Conservation (phyloP, 1,140 invertebrate genomes). For the Cyphomyrmex costatus region DNA sequence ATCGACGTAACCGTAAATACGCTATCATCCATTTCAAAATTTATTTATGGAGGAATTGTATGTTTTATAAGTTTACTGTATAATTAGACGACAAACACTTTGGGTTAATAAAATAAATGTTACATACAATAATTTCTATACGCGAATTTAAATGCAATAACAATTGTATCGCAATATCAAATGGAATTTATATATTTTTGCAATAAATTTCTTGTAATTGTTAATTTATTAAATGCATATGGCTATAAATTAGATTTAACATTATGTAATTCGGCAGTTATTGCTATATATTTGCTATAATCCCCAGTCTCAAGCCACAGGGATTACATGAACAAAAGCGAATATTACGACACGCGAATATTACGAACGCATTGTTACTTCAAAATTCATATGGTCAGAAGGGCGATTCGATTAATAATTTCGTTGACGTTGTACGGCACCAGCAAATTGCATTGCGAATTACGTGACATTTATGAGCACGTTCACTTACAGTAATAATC, state of each 20-base stretch:
- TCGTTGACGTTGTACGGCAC: slow-evolving; percentile 43
- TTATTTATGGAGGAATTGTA: slow-evolving; percentile 24
- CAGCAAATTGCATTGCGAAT: slow-evolving; percentile 67
- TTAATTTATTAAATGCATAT: not conserved
- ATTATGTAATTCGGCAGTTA: not conserved
- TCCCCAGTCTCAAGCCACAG: slow-evolving; percentile 28
- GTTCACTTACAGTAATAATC: slow-evolving; percentile 72
- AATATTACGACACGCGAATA: slow-evolving; percentile 46
- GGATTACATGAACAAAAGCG: slow-evolving; percentile 54
- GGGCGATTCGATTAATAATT: slow-evolving; percentile 69
- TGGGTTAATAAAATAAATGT: slow-evolving; percentile 8
- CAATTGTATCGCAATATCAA: not conserved
- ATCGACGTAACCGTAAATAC: slow-evolving; percentile 38
- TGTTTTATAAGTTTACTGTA: slow-evolving; percentile 48
- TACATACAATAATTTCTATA: not conserved
- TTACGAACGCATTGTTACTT: slow-evolving; percentile 70
- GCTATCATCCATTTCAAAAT: slow-evolving; percentile 25
- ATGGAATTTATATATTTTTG: not conserved
- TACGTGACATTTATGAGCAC: slow-evolving; percentile 67
- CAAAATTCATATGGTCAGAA: slow-evolving; percentile 72
- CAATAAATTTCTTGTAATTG: slow-evolving; percentile 16
- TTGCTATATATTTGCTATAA: slow-evolving; percentile 4
- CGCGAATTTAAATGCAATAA: not conserved
- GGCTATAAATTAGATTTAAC: slow-evolving; percentile 2
- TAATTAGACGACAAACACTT: slow-evolving; percentile 24